Percentiles rank a stretch among this genome's conserved stretches.
Evolutionary conservation across 2,113 vertebrate genomes (phyloP).

Genomic region (Ornithorhynchus anatinus): DNA sequence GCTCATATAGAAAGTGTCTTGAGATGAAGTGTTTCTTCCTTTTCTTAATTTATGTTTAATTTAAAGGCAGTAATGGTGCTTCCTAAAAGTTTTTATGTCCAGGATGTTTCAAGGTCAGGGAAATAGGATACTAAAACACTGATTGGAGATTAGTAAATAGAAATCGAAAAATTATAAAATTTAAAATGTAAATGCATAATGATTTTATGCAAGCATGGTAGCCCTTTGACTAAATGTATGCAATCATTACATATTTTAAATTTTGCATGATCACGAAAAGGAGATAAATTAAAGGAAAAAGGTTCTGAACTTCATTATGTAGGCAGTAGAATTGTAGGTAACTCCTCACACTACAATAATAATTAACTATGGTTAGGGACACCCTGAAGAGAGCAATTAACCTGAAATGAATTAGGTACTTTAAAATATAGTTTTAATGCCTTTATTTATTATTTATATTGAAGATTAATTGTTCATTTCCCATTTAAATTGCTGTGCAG

Average conservation of each 20-base stretch:
- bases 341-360: slow-evolving; percentile 29
- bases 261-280: slow-evolving; percentile 32
- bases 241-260: slow-evolving; percentile 58
- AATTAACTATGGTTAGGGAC: slow-evolving; percentile 50
- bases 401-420: slow-evolving; percentile 38
- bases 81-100: slow-evolving; percentile 7
- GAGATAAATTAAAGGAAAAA: slow-evolving; percentile 33
- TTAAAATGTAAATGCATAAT: slow-evolving; percentile 43
- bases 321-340: slow-evolving; percentile 36
- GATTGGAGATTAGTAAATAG: slow-evolving; percentile 47
- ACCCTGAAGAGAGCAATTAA: slow-evolving; percentile 40
- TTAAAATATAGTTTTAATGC: slow-evolving; percentile 35
- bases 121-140: slow-evolving; percentile 23
- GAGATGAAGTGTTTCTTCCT: neutral
- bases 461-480: slow-evolving; percentile 27
- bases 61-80: slow-evolving; percentile 1
- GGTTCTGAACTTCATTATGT: slow-evolving; percentile 48
- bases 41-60: slow-evolving; percentile 5
- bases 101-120: slow-evolving; percentile 49
- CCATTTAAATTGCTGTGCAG: slow-evolving; percentile 24
- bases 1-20: neutral
- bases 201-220: slow-evolving; percentile 47
- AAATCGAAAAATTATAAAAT: slow-evolving; percentile 36
- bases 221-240: slow-evolving; percentile 14
- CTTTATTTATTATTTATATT: slow-evolving; percentile 39